Evolutionary conservation across 2,113 vertebrate species (phyloP), one percentile per base, ranked within the genome.

Genomic region (Hyla sarda): DNA sequence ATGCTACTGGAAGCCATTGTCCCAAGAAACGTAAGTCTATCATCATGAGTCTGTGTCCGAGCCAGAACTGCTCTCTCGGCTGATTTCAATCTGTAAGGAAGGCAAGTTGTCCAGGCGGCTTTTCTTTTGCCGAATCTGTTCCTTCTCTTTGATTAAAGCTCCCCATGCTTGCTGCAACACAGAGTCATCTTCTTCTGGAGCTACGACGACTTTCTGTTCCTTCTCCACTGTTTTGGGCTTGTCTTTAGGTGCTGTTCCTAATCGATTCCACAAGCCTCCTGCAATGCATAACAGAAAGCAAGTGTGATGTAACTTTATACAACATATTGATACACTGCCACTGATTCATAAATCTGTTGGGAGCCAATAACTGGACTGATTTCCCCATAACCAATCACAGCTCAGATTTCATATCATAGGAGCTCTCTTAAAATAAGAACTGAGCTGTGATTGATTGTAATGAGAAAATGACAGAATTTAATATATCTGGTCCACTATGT

Each of bases 11-110:
- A 90, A 90, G 90, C 89, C 85, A 87, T 25, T 74, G 45, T 56
- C 47, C 75, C 10, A 76, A 89, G 81, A 85, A 82, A 56, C 9
- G 16, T 16, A 12, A 84, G n/a, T 85, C 82, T 32, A 17, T n/a
- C 65, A 91, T 99, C 96, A 99, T 69, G 96, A 96, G 85, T 98
- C 97, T 0, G 97, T 97, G 87, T 99, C 97, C 0, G 96, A 96
- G 47, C 94, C 96, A 17, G 97, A 97, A 89, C 96, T 99, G 95
- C 97, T 98, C 90, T 99, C 97, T 37, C 96, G 94, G 93, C 98
- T 99, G 93, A 99, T 99, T 93, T 99, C 98, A 10, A 99, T 99
- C 90, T 99, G 98, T 88, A 99, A 94, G 0, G 97, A 99, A 0
- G 98, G 98, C 87, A 99, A 94, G 92, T 97, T 95, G 93, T 98